These are phyloP conservation scores for Tachyglossus aculeatus DNA, from an alignment of 2,797 vertebrate genomes.

Conservation along the genomic window DNA sequence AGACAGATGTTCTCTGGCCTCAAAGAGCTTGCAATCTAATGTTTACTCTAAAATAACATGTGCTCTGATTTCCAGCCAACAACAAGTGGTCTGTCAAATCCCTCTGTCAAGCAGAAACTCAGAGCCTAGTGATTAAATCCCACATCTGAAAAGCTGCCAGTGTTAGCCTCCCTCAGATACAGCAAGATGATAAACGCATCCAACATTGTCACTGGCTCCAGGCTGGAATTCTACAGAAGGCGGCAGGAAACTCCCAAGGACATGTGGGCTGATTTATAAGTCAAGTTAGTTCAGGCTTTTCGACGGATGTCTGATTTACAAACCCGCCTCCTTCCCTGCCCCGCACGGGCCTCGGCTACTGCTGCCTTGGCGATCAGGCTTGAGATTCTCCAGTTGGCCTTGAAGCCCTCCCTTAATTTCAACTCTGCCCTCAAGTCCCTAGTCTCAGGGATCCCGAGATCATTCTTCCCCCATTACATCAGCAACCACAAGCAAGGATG, in stretches of 20 bases:
- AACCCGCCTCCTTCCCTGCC: not conserved
- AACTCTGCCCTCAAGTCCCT: conserved; percentile 31
- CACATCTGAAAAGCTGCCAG: too few relatives aligned
- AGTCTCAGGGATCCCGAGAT: conserved; percentile 62
- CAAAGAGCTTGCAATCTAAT: too few relatives aligned
- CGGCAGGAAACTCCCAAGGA: not conserved
- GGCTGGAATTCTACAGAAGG: not conserved
- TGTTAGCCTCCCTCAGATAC: not conserved
- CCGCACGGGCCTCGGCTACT: not conserved
- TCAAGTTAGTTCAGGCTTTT: not conserved
- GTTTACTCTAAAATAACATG: not conserved
- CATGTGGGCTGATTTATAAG: not conserved
- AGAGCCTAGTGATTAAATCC: accelerated
- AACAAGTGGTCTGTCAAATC: not conserved
- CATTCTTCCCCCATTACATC: conserved; percentile 66
- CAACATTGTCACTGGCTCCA: accelerated
- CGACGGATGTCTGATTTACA: accelerated
- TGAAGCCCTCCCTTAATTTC: not conserved
- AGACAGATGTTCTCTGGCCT: too few relatives aligned
- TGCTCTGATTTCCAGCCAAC: not conserved
- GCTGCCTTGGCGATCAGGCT: not conserved
- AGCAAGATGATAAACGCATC: not conserved
- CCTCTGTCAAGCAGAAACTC: not conserved
- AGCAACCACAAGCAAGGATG: not conserved
- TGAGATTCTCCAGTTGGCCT: not conserved